These are phyloP conservation scores for Aldabrachelys gigantea DNA, from an alignment of 2,113 vertebrate species.

Conservation along the genomic window DNA sequence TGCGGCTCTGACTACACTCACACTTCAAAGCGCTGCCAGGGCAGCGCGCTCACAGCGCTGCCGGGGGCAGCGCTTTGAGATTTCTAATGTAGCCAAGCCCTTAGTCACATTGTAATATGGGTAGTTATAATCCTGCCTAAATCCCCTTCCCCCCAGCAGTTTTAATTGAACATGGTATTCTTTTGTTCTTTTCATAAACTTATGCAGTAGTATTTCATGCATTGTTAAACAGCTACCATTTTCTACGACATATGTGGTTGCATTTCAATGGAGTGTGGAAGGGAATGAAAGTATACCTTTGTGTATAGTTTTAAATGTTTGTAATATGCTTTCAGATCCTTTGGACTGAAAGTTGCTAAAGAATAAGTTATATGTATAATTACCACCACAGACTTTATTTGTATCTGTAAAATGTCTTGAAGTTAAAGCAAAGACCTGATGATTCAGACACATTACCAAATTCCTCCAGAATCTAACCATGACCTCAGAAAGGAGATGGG, in stretches of 20 bases:
- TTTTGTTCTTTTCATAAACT: not conserved
- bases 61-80: too few species aligned
- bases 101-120: slow-evolving; percentile 18
- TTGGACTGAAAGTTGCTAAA: not conserved
- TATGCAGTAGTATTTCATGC: not conserved
- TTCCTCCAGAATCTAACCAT: slow-evolving; percentile 20
- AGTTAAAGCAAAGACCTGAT: not conserved
- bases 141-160: not conserved
- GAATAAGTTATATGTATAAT: slow-evolving; percentile 4
- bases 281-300: not conserved
- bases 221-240: not conserved
- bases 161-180: not conserved
- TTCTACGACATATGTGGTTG: not conserved
- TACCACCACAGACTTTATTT: not conserved
- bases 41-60: too few species aligned
- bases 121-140: not conserved
- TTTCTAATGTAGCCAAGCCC: too few species aligned
- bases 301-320: not conserved
- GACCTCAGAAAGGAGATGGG: slow-evolving; percentile 3
- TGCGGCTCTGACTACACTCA: too few species aligned
- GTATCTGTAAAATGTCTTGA: not conserved
- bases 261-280: not conserved
- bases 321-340: not conserved
- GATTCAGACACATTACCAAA: slow-evolving; percentile 8
- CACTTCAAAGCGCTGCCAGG: too few species aligned